A percentile compares a stretch with the other conserved stretches of the same genome.
Evolutionary conservation across 1,140 invertebrate genomes (phyloP).

Genomic region (Tetraneura akinire): DNA sequence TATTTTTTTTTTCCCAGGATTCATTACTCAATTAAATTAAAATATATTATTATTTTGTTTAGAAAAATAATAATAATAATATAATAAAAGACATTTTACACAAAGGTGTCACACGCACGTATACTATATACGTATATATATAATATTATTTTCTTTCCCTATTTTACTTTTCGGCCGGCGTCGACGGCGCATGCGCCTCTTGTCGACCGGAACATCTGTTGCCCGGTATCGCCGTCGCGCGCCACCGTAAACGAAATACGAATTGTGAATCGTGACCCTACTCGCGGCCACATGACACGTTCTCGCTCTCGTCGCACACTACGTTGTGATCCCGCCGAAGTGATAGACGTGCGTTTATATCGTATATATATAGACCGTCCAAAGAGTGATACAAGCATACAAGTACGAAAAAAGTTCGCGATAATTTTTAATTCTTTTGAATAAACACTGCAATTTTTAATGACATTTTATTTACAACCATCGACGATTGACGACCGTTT

Average conservation of each 20-base stretch:
- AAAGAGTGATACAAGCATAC: no score
- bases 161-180: neutral
- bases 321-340: neutral
- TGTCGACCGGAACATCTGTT: slow-evolving; percentile 36
- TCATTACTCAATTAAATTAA: slow-evolving; percentile 50
- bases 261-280: slow-evolving; percentile 47
- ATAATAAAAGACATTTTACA: neutral
- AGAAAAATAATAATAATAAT: neutral
- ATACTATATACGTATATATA: no score
- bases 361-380: no score
- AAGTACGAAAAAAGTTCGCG: neutral
- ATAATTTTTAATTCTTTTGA: no score
- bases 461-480: no score
- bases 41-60: slow-evolving; percentile 43
- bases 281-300: slow-evolving; percentile 47
- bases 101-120: slow-evolving; percentile 4
- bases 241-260: neutral
- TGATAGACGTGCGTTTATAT: neutral
- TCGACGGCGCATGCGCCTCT: slow-evolving; percentile 30
- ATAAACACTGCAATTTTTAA: no score
- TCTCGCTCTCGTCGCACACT: slow-evolving; percentile 32
- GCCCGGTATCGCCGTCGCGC: slow-evolving; percentile 23
- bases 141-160: neutral
- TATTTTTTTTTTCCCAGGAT: slow-evolving; percentile 43
- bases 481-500: no score